phyloP scores from a whole-genome alignment of 1,140 invertebrate species.

The Drosophila kikkawai region DNA sequence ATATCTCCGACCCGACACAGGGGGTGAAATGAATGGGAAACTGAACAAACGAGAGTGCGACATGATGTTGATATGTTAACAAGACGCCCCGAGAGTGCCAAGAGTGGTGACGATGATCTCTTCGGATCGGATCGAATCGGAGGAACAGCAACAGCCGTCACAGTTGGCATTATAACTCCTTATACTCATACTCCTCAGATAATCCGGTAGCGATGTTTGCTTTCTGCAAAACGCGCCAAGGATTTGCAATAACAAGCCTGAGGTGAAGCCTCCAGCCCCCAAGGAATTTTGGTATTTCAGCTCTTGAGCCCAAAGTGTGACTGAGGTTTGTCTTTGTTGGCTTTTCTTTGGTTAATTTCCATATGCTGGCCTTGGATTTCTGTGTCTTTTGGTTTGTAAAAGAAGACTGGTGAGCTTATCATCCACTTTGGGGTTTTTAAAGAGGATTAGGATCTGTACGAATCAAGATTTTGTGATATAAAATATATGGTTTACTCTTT shows the following conservation, averaged over 20 bases:
- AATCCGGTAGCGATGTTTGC: constrained; percentile 82
- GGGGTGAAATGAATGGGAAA: constrained; percentile 40
- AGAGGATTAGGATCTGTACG: background rate
- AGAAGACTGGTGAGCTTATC: constrained; percentile 36
- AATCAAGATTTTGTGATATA: too few species aligned
- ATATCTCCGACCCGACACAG: constrained; percentile 9
- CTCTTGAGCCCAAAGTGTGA: constrained; percentile 41
- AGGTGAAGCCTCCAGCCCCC: constrained; percentile 1
- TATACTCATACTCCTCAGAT: constrained; percentile 32
- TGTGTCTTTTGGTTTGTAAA: constrained; percentile 1
- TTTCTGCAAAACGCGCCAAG: constrained; percentile 66
- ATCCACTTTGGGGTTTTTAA: background rate
- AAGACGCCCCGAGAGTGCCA: constrained; percentile 78
- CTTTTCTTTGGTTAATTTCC: constrained; percentile 47
- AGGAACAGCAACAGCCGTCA: constrained; percentile 49
- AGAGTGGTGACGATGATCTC: constrained; percentile 64
- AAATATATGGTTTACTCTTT: background rate
- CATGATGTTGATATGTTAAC: constrained; percentile 84
- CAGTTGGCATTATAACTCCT: constrained; percentile 68
- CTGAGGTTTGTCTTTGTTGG: constrained; percentile 16
- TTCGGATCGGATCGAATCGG: constrained; percentile 32
- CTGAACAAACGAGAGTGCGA: constrained; percentile 68
- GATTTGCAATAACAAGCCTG: constrained; percentile 56
- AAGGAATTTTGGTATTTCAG: background rate
- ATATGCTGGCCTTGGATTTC: constrained; percentile 33